Conservation (phyloP, 2,888 invertebrate species). For the Tachina fera region DNA sequence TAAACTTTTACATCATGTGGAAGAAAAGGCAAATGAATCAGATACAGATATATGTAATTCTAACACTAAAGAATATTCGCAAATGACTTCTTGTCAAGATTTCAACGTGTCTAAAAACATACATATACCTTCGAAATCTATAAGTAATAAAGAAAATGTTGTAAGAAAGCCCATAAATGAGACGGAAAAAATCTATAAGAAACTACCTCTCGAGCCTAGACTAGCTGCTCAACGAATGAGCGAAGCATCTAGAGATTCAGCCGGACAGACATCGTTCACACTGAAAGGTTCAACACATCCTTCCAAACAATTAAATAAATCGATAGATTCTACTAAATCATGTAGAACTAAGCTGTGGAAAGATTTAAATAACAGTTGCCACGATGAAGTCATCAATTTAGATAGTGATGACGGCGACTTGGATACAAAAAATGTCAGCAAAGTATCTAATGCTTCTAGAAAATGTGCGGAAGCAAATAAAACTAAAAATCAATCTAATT, state of each 20-base stretch:
- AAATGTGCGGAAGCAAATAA: not conserved
- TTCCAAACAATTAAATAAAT: not conserved
- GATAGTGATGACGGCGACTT: slow-evolving; percentile 22
- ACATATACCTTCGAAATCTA: not conserved
- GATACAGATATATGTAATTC: not conserved
- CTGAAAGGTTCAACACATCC: not conserved
- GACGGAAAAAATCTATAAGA: not conserved
- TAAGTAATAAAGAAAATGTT: not conserved
- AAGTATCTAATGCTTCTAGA: not conserved
- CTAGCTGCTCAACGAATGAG: slow-evolving; percentile 14
- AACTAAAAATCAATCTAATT: not conserved
- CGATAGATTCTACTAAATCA: not conserved
- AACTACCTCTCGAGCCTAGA: slow-evolving; percentile 38
- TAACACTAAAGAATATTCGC: not conserved
- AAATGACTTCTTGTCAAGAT: not conserved
- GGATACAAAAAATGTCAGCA: not conserved
- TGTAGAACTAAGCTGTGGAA: not conserved
- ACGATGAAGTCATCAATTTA: slow-evolving; percentile 28
- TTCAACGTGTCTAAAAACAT: not conserved
- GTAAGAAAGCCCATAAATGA: not conserved
- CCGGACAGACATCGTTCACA: not conserved
- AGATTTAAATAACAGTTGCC: not conserved
- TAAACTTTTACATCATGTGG: slow-evolving; percentile 35
- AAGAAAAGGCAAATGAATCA: slow-evolving; percentile 31
- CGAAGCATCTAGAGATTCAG: not conserved